Base-by-base conservation (phyloP, 2,888 invertebrate genomes). In the Drosophila koepferae region DNA sequence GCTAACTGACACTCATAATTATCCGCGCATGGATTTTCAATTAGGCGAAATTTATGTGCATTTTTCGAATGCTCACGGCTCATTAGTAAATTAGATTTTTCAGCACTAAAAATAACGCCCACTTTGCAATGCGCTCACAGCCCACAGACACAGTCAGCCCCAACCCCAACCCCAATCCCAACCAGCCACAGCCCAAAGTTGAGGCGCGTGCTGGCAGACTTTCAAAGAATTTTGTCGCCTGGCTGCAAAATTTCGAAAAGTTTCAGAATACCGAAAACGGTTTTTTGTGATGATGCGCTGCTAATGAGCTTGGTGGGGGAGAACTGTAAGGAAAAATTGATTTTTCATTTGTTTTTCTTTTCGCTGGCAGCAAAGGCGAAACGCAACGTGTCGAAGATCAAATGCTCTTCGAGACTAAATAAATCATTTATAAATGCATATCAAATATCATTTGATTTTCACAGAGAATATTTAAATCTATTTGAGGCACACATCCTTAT, bases 1-100 rank as follows among this genome's bases (percentile, higher is more conserved):
- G 69, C 74, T 60, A 72, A 76, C 73, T 82, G 80, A 72, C 80
- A 74, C 71, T 68, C 81, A 90, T 86, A 90, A 86, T 86, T 86
- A 81, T 84, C 62, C 89, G 82, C 81, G 78, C 88, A 89, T 87
- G 77, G 80, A 72, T 85, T 82, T 90, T 89, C 86, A 90, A 87
- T 87, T 90, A 77, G 71, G 78, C 90, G 76, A 84, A 87, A 90
- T 90, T 90, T 86, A 90, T 90, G 90, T 81, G 85, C 74, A 81
- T 86, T 86, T 90, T 84, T 64, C 59, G 71, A 82, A 86, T 85
- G 72, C 89, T 73, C 77, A 89, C 64, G 90, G 89, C 85, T 90
- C 90, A 90, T 86, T 90, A 86, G 90, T 90, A 86, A 90, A 90
- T 64, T 80, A 70, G 59, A 80, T 77, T 72, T 81, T 74, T 73